Evolutionary conservation across 92 coral and sea anemone species (phyloP).

Genomic region (Anthopleura xanthogrammica): DNA sequence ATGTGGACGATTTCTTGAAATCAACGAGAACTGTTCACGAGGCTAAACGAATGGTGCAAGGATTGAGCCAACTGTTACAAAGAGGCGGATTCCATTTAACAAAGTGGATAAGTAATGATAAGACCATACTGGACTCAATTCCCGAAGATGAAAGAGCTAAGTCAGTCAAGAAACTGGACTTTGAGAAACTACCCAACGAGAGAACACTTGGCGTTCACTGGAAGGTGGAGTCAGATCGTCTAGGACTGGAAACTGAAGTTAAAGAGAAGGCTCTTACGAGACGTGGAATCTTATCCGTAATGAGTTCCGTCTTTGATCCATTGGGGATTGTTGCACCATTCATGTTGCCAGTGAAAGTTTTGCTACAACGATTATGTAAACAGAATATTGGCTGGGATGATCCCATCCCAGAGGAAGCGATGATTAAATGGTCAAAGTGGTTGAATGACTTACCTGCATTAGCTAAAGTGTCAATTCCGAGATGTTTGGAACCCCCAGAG

Average conservation of each 20-base stretch:
- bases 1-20: no score
- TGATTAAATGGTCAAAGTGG: neutral
- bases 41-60: no score
- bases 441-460: neutral
- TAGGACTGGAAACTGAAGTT: neutral
- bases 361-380: neutral
- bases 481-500: neutral
- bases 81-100: no score
- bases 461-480: neutral
- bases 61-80: no score
- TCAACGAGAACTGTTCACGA: no score
- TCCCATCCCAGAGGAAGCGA: neutral
- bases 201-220: neutral
- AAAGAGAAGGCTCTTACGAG: neutral
- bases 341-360: neutral
- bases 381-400: neutral
- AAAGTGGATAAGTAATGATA: constrained; percentile 33
- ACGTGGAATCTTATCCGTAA: neutral
- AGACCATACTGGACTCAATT: constrained; percentile 10
- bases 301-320: neutral
- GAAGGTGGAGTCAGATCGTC: neutral
- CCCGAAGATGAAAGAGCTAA: constrained; percentile 15
- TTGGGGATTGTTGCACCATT: neutral
- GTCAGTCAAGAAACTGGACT: constrained; percentile 3
- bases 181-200: neutral